Base-by-base conservation (phyloP, 2,113 vertebrate species). In the Centropristis striata region DNA sequence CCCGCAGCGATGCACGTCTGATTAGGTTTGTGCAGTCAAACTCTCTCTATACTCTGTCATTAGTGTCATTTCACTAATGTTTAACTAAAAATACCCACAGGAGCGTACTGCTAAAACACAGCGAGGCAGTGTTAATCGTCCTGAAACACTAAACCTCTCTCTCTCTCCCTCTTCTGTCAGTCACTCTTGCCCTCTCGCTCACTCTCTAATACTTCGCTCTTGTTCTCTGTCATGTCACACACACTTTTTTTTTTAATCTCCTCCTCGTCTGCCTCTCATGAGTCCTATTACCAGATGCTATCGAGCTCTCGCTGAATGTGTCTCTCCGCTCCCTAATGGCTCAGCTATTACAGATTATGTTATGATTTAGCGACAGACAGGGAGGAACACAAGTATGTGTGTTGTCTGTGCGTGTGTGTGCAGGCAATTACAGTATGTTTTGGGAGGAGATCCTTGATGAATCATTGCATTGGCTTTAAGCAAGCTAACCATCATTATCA, bases 11-110 rank as follows among this genome's bases (percentile, higher is more conserved):
- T 44, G 66, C 57, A 44, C 61, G 77, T 76, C 66, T 91, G 84
- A 90, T 92, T 88, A 74, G 83, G 39, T 78, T 83, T 76, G 75
- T 85, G 28, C 77, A 78, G 74, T 84, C 53, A 49, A 74, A 73
- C 77, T 75, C 61, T 36, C 59, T 71, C 58, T 64, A 57, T 73
- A 81, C 80, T 81, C 68, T 75, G 79, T 84, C 80, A 82, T 84
- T 92, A 79, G 80, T 85, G 86, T 85, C 80, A 89, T 88, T 90
- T 90, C 80, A 59, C 84, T 90, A 91, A 90, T 91, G 87, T 89
- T 85, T 84, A 80, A 89, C 86, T 81, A 79, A 91, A 91, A 89
- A 89, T 84, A 88, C 84, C 82, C 76, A 61, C 1, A 83, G 82
- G 82, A 71, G 80, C 32, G 4, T 37, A 21, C 69, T 77, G 58